Conservation (phyloP, 2,888 invertebrate species). For the Lasioglossum figueresi region DNA sequence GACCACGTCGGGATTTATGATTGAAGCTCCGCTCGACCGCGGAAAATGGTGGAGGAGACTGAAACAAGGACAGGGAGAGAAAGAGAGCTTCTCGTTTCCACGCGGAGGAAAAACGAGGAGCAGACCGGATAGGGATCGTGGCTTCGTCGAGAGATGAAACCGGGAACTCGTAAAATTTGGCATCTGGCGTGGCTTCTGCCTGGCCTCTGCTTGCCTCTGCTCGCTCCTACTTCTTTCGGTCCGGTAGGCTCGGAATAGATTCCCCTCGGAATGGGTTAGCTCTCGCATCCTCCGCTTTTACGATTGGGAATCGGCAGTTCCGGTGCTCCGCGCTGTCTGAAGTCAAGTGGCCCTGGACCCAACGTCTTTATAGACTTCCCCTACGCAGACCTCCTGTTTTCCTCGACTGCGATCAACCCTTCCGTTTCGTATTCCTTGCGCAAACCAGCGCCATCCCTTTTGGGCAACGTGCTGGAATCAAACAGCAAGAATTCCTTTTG, state of each 20-base stretch:
- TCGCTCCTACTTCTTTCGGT: constrained; percentile 61
- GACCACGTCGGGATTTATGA: constrained; percentile 77
- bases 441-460: neutral
- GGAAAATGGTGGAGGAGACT: constrained; percentile 62
- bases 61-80: neutral
- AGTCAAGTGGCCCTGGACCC: constrained; percentile 74
- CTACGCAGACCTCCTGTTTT: constrained; percentile 14
- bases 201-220: constrained; percentile 37
- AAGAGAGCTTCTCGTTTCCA: neutral
- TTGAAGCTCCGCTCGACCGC: constrained; percentile 74
- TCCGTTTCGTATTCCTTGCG: constrained; percentile 18
- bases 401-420: neutral
- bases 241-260: constrained; percentile 72
- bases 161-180: constrained; percentile 73
- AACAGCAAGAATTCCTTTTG: neutral
- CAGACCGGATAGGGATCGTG: constrained; percentile 33
- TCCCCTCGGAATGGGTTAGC: constrained; percentile 61
- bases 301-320: constrained; percentile 69
- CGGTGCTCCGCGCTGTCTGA: constrained; percentile 76
- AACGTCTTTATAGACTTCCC: constrained; percentile 74
- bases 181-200: constrained; percentile 64
- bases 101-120: neutral
- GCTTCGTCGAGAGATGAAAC: constrained; percentile 40
- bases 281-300: constrained; percentile 57
- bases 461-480: constrained; percentile 33